Evolutionary conservation across 2,797 vertebrate genomes (phyloP).

Genomic region (Varecia variegata): DNA sequence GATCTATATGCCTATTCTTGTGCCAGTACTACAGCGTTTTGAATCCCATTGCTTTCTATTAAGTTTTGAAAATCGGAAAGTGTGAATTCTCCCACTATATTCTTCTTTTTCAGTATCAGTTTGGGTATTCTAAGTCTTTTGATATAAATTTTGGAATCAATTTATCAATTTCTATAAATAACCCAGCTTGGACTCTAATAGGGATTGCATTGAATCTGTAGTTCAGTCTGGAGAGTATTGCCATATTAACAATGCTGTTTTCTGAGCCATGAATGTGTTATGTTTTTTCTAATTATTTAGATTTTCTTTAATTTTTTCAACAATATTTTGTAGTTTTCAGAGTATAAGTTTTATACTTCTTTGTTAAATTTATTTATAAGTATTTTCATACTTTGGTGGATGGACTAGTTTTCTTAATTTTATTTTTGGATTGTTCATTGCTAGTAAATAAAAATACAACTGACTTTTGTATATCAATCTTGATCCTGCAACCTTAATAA

Average conservation of each 20-base stretch:
- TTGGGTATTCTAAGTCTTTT: not conserved
- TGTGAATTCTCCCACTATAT: not conserved
- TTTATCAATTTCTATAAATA: not conserved
- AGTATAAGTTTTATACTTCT: not conserved
- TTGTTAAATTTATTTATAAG: not conserved
- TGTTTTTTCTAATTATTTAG: not conserved
- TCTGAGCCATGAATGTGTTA: not conserved
- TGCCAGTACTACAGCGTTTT: not conserved
- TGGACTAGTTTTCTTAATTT: not conserved
- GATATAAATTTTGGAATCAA: not conserved
- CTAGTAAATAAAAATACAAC: not conserved
- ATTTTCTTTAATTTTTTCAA: not conserved
- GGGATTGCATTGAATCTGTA: not conserved
- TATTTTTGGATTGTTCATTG: not conserved
- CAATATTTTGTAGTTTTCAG: not conserved
- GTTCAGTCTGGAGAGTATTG: not conserved
- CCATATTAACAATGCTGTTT: not conserved
- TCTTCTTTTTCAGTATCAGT: not conserved
- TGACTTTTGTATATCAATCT: not conserved
- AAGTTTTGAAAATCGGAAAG: not conserved
- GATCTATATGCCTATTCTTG: not conserved
- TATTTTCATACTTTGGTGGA: not conserved
- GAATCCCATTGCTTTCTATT: not conserved
- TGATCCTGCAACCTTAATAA: not conserved
- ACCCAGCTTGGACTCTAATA: not conserved